A percentile compares a stretch with the other conserved stretches of the same genome.
Conservation (phyloP, 2,797 vertebrate genomes). For the Centroberyx gerrardi region DNA sequence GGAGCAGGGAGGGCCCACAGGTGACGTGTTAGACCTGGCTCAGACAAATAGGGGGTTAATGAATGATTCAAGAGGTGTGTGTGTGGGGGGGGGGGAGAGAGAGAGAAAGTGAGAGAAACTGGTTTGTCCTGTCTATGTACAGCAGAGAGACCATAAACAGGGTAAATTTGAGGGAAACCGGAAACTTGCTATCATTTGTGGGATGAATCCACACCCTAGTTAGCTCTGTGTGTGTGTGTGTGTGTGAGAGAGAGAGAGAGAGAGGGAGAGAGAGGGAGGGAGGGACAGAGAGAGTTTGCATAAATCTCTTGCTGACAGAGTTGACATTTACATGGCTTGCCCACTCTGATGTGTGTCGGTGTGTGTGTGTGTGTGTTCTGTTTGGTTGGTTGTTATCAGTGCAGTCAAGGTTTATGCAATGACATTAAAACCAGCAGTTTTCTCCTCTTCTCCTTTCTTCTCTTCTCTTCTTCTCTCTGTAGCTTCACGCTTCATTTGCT, state of each 20-base stretch:
- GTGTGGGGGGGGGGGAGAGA: background rate
- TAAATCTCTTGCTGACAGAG: constrained; percentile 52
- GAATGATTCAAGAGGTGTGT: constrained; percentile 54
- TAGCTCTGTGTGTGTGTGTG: background rate
- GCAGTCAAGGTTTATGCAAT: background rate
- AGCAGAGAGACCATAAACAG: background rate
- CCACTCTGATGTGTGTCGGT: background rate
- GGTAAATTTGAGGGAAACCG: constrained; percentile 24
- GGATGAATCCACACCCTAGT: constrained; percentile 3
- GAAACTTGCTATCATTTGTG: constrained; percentile 12
- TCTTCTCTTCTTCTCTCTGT: background rate
- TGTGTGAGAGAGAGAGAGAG: background rate
- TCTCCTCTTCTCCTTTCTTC: background rate
- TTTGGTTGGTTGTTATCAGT: background rate
- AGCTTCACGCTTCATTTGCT: background rate
- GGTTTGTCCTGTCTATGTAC: constrained; percentile 71
- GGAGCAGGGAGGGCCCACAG: constrained; percentile 39
- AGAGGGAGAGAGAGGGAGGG: background rate
- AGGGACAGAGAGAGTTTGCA: constrained; percentile 55
- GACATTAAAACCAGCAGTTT: background rate
- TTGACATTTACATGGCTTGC: constrained; percentile 68
- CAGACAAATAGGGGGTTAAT: constrained; percentile 35
- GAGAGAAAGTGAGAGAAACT: constrained; percentile 56
- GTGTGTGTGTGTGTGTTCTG: background rate
- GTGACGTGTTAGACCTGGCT: constrained; percentile 37